Conservation (phyloP, 2,888 invertebrate species). For the Lissocephala sabroskyi region DNA sequence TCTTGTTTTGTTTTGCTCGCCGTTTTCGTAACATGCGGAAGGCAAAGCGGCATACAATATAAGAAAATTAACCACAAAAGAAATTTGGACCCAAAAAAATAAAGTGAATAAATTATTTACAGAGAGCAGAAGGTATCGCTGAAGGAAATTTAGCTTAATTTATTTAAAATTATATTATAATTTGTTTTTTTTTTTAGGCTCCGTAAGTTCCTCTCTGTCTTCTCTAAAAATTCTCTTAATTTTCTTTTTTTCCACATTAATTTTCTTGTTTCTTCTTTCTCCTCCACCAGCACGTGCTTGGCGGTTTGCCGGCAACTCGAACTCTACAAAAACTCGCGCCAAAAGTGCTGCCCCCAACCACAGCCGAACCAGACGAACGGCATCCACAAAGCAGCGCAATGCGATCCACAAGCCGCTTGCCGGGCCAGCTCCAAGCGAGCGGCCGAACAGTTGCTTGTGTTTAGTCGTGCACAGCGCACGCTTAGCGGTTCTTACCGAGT, state of each 20-base stretch:
- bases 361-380: slow-evolving; percentile 21
- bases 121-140: no score
- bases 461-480: slow-evolving; percentile 44
- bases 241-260: no score
- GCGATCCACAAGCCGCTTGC: slow-evolving; percentile 37
- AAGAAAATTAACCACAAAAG: no score
- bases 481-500: slow-evolving; percentile 23
- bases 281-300: slow-evolving; percentile 15
- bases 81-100: no score
- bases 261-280: neutral
- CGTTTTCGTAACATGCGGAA: slow-evolving; percentile 46
- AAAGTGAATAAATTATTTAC: no score
- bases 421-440: slow-evolving; percentile 28
- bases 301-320: slow-evolving; percentile 38
- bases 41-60: no score
- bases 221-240: no score
- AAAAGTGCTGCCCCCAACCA: slow-evolving; percentile 38
- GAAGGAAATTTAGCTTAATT: no score
- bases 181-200: no score
- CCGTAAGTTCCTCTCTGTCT: no score
- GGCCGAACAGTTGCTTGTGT: slow-evolving; percentile 47
- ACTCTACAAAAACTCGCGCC: slow-evolving; percentile 53
- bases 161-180: no score
- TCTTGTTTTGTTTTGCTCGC: slow-evolving; percentile 48
- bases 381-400: slow-evolving; percentile 39